phyloP scores from a whole-genome alignment of 2,888 invertebrate species.

The Lepetodrilus schrolli region DNA sequence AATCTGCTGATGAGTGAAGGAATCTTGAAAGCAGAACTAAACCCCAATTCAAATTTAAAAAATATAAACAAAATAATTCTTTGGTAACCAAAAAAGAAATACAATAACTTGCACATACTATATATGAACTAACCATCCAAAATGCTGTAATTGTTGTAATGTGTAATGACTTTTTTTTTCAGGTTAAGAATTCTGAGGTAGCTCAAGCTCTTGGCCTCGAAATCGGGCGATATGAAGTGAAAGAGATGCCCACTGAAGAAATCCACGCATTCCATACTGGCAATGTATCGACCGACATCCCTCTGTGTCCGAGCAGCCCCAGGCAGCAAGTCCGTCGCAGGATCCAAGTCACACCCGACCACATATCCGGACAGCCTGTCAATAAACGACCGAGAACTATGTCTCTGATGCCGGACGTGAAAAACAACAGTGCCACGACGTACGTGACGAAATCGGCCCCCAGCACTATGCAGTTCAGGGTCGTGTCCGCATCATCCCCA shows the following conservation, averaged over 20 bases:
- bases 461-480: not conserved
- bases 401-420: not conserved
- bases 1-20: too few relatives aligned
- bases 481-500: constrained; percentile 12
- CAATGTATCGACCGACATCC: constrained; percentile 20
- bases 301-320: constrained; percentile 36
- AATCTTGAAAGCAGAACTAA: too few relatives aligned
- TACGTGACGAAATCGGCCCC: not conserved
- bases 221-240: constrained; percentile 58
- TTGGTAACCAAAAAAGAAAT: too few relatives aligned
- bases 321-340: constrained; percentile 46
- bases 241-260: constrained; percentile 56
- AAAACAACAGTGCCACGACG: not conserved
- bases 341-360: constrained; percentile 48
- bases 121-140: too few relatives aligned
- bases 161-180: constrained; percentile 31
- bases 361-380: not conserved
- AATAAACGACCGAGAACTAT: constrained; percentile 5
- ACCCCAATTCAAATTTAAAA: too few relatives aligned
- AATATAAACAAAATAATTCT: too few relatives aligned
- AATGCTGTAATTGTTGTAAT: too few relatives aligned
- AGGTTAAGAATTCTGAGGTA: constrained; percentile 58
- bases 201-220: constrained; percentile 59
- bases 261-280: constrained; percentile 49
- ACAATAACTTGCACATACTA: too few relatives aligned